Percentiles rank a stretch among this genome's conserved stretches.
Evolutionary conservation across 23 tunicate species (phyloP).

Genomic region (Halocynthia aurantium): DNA sequence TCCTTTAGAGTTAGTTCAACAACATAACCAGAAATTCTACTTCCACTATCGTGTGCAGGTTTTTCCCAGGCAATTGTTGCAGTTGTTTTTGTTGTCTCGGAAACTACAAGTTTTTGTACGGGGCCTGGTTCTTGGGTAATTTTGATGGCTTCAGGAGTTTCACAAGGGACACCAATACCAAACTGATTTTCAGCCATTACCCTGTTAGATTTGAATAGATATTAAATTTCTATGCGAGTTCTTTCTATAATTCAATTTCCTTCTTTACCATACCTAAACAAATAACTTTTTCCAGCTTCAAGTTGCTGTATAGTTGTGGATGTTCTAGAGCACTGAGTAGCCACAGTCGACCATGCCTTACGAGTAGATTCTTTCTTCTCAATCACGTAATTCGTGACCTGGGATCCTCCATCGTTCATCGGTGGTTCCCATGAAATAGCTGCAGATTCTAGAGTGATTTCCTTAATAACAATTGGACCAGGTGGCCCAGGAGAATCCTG

Average conservation of each 20-base stretch:
- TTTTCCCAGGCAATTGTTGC: constrained; percentile 68
- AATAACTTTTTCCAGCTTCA: constrained; percentile 30
- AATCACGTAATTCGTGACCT: constrained; percentile 24
- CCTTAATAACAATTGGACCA: constrained; percentile 29
- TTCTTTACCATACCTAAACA: constrained; percentile 12
- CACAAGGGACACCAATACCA: constrained; percentile 31
- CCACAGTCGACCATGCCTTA: constrained; percentile 30
- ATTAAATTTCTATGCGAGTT: too few species aligned
- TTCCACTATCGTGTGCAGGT: constrained; percentile 78
- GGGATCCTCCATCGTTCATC: constrained; percentile 32
- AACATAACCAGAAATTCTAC: constrained; percentile 65
- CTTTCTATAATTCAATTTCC: too few species aligned
- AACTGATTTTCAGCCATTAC: constrained; percentile 37
- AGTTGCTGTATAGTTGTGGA: constrained; percentile 8
- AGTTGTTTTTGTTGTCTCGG: constrained; percentile 12
- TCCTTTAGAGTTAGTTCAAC: constrained; percentile 71
- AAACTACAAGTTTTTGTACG: constrained; percentile 14
- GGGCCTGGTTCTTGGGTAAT: constrained; percentile 32
- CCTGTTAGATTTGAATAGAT: not conserved
- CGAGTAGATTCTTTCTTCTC: constrained; percentile 28
- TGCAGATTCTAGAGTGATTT: constrained; percentile 22
- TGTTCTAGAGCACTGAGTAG: constrained; percentile 31
- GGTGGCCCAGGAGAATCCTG: constrained; percentile 38
- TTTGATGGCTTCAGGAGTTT: constrained; percentile 30
- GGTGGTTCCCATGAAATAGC: constrained; percentile 25